These are phyloP conservation scores for Toxotes jaculatrix DNA, from an alignment of 2,113 vertebrate species.

Conservation along the genomic window DNA sequence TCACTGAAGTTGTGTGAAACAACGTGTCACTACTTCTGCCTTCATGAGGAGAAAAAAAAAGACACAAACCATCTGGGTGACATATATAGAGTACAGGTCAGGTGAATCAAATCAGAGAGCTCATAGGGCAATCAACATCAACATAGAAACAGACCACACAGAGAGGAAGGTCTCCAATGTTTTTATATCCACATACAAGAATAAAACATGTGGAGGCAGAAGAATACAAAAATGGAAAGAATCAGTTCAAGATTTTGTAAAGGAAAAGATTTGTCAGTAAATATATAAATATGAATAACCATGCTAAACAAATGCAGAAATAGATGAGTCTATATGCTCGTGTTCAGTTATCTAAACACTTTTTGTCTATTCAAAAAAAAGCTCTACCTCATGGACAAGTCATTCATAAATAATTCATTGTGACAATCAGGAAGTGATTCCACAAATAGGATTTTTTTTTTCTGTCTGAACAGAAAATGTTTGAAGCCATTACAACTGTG, in stretches of 20 bases:
- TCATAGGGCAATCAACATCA: too few species aligned
- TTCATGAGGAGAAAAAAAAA: too few species aligned
- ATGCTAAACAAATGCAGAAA: too few species aligned
- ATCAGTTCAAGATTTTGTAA: background rate
- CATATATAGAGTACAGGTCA: background rate
- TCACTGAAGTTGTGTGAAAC: too few species aligned
- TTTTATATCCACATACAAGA: too few species aligned
- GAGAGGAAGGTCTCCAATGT: background rate
- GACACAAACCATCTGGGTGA: background rate
- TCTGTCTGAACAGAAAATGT: too few species aligned
- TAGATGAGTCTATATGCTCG: too few species aligned
- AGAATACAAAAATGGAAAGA: background rate
- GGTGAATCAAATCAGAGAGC: background rate
- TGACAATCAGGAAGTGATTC: background rate
- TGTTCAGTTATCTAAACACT: background rate
- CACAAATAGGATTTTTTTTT: background rate
- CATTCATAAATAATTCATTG: slow-evolving; percentile 3
- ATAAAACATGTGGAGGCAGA: background rate
- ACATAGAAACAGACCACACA: too few species aligned
- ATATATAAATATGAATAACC: too few species aligned
- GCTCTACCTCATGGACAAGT: background rate
- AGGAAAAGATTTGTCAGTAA: too few species aligned
- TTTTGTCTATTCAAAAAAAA: background rate
- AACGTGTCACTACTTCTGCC: background rate
- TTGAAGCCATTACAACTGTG: too few species aligned